A percentile compares a stretch with the other conserved stretches of the same genome.
These are phyloP conservation scores for Procambarus virginalis DNA, from an alignment of 1,140 invertebrate genomes.

Conservation along the genomic window DNA sequence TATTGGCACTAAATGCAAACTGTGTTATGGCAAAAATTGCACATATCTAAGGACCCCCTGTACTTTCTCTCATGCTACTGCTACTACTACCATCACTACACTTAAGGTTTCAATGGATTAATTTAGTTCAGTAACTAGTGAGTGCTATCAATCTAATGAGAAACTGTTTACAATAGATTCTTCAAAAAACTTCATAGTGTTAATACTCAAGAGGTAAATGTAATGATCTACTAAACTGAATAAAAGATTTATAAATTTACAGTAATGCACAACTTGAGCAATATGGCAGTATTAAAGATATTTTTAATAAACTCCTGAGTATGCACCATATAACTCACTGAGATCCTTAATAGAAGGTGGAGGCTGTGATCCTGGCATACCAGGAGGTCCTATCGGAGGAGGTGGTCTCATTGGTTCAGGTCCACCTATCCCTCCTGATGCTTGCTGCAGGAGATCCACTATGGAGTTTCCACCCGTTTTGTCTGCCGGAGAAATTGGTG, in stretches of 20 bases:
- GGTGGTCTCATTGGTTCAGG: constrained; percentile 32
- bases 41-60: too few species aligned
- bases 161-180: too few species aligned
- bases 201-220: too few species aligned
- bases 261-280: not conserved
- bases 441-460: constrained; percentile 57
- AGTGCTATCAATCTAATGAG: too few species aligned
- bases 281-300: not conserved
- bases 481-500: constrained; percentile 61
- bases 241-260: not conserved
- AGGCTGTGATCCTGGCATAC: constrained; percentile 35
- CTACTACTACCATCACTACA: too few species aligned
- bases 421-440: constrained; percentile 6
- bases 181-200: too few species aligned
- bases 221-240: too few species aligned
- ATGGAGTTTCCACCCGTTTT: constrained; percentile 59
- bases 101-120: too few species aligned
- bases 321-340: constrained; percentile 37
- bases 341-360: constrained; percentile 63
- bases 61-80: too few species aligned
- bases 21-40: too few species aligned
- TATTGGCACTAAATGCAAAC: too few species aligned
- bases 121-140: too few species aligned
- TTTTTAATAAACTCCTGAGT: not conserved
- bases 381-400: constrained; percentile 39